These are phyloP conservation scores for Heterochromis multidens DNA, from an alignment of 2,113 vertebrate genomes.

Conservation along the genomic window DNA sequence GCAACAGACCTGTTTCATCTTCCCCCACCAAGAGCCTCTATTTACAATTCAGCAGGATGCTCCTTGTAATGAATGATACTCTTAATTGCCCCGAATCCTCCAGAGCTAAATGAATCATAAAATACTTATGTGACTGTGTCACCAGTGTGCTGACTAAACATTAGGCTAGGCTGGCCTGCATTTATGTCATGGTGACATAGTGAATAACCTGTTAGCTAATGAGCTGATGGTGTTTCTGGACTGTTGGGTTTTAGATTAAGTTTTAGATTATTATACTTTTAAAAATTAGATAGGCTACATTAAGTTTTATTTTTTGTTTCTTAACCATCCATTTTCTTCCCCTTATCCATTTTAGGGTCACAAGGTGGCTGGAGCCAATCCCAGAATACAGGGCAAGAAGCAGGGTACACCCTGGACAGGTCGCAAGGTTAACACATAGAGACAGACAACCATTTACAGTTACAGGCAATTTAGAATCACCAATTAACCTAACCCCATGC, in stretches of 20 bases:
- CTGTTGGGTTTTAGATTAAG: not conserved
- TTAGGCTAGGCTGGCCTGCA: conserved; percentile 21
- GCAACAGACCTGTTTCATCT: conserved; percentile 46
- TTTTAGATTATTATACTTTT: not conserved
- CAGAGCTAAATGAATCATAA: conserved; percentile 67
- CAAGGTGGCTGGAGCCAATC: too few species aligned
- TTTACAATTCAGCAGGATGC: conserved; percentile 61
- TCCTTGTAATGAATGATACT: conserved; percentile 59
- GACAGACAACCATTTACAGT: not conserved
- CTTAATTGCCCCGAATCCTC: conserved; percentile 59
- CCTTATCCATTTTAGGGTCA: not conserved
- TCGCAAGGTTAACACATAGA: not conserved
- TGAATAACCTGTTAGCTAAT: conserved; percentile 43
- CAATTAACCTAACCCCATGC: not conserved
- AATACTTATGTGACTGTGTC: conserved; percentile 41
- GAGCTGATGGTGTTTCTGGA: not conserved
- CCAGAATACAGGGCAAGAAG: too few species aligned
- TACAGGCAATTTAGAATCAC: not conserved
- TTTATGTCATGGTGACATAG: conserved; percentile 40
- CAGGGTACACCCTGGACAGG: not conserved
- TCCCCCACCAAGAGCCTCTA: conserved; percentile 15
- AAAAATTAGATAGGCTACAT: not conserved
- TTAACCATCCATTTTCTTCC: not conserved
- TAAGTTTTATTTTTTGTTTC: not conserved
- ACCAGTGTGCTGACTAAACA: conserved; percentile 53